Evolutionary conservation across 1,140 invertebrate genomes (phyloP), one percentile per base, ranked within the genome.

Genomic region (Panagrolaimus sp.): DNA sequence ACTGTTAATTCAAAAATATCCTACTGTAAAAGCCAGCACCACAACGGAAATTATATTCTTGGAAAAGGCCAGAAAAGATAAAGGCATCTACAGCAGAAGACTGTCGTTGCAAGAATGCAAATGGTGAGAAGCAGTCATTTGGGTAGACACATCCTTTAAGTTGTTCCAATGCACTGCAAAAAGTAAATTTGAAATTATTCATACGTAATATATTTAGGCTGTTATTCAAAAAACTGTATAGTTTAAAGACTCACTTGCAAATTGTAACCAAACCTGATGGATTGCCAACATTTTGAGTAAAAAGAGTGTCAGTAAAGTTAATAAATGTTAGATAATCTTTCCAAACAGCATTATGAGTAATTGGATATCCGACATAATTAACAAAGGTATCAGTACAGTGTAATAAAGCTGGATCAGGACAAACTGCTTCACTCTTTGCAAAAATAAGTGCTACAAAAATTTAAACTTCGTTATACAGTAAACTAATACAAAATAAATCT

Each of bases 1-100:
- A 16, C 0, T 57, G 0, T 25, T 25, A 16, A 16, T 57, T 11
- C 11, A 20, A 27, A n/a, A 0, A 57, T 25, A 8, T 25, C 51
- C 11, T 57, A 57, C 51, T 57, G 51, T 57, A 57, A 57, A 57
- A 27, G 11, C 51, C 51, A 16, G 51, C 51, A n/a, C 51, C 51
- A 27, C 51, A 57, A n/a, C 51, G 51, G 51, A 57, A 57, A 57
- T 27, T 9, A 8, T 57, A 57, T 25, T 57, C 51, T 20, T 8
- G 51, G 51, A 57, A 25, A 11, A 57, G 51, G 0, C 51, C 51
- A 57, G 51, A 16, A 27, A 57, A 57, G 20, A 57, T 25, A 16
- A 25, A 27, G 13, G 51, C 51, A 20, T 57, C 20, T n/a, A 25
- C 51, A 25, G 51, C 51, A 1, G 51, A 25, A 27, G 51, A 20